A percentile compares a stretch with the other conserved stretches of the same genome.
These are phyloP conservation scores for Chrysina gloriosa DNA, from an alignment of 2,888 invertebrate species.

Conservation along the genomic window DNA sequence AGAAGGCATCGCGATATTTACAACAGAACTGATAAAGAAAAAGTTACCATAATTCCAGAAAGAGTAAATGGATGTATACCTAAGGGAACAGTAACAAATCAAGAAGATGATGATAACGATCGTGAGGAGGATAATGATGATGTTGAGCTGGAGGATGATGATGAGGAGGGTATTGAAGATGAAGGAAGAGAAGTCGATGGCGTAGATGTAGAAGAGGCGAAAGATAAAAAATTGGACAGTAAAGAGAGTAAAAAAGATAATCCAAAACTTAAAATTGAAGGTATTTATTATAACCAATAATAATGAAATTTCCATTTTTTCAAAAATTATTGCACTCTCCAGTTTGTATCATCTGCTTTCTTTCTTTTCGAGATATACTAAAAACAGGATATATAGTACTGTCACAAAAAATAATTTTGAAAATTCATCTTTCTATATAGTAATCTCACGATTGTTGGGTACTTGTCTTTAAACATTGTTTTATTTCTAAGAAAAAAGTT, in stretches of 20 bases:
- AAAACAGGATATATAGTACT: too few relatives aligned
- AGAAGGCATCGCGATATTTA: conserved; percentile 42
- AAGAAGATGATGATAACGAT: conserved; percentile 42
- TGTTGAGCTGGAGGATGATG: conserved; percentile 48
- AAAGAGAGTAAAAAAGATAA: conserved; percentile 40
- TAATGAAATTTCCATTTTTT: neutral
- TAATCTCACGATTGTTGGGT: too few relatives aligned
- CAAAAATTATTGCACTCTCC: neutral
- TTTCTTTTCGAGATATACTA: too few relatives aligned
- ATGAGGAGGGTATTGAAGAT: conserved; percentile 43
- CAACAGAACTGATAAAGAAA: conserved; percentile 47
- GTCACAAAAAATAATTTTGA: too few relatives aligned
- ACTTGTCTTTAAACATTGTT: too few relatives aligned
- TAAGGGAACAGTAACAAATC: conserved; percentile 41
- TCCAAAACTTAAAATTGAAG: conserved; percentile 5
- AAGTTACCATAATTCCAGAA: conserved; percentile 36
- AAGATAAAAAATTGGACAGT: conserved; percentile 19
- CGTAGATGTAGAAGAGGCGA: conserved; percentile 25
- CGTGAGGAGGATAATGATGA: conserved; percentile 46
- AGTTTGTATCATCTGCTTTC: too few relatives aligned
- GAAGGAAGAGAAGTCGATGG: conserved; percentile 42
- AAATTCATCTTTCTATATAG: too few relatives aligned
- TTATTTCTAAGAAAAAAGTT: too few relatives aligned
- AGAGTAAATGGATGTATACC: conserved; percentile 41
- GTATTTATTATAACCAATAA: neutral